Evolutionary conservation across 2,888 invertebrate species (phyloP).

Genomic region (Strigamia maritima): DNA sequence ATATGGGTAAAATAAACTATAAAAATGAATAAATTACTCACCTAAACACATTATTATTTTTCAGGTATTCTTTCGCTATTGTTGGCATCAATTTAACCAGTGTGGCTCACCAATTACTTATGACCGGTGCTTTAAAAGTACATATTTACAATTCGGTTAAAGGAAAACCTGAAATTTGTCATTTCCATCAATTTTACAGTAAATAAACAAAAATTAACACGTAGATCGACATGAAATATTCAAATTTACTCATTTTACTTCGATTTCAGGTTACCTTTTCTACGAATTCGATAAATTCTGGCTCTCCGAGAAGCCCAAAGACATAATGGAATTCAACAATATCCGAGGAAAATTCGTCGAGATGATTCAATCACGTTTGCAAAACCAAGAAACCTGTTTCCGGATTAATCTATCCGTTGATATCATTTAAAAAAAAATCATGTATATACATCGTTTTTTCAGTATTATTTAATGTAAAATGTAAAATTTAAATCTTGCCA

Average conservation of each 20-base stretch:
- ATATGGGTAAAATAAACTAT: conserved; percentile 69
- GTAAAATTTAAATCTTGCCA: not conserved
- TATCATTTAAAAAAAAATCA: conserved; percentile 57
- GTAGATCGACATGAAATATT: no score
- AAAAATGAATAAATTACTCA: no score
- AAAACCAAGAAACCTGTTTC: conserved; percentile 68
- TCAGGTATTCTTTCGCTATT: conserved; percentile 58
- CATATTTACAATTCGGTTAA: conserved; percentile 80
- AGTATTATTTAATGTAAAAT: not conserved
- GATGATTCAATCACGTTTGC: conserved; percentile 64
- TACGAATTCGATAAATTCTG: conserved; percentile 93
- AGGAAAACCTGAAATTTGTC: conserved; percentile 50
- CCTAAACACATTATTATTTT: not conserved
- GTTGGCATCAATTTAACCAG: conserved; percentile 90
- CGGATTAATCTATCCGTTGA: conserved; percentile 77
- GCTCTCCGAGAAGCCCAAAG: conserved; percentile 83
- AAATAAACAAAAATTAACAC: conserved; percentile 42
- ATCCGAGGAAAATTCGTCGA: conserved; percentile 82
- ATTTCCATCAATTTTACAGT: conserved; percentile 92
- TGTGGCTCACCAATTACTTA: conserved; percentile 77
- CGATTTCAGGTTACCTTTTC: conserved; percentile 67
- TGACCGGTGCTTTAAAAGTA: conserved; percentile 77
- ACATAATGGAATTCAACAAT: conserved; percentile 92
- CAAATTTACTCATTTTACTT: not conserved
- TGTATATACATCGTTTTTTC: not conserved